A percentile compares a stretch with the other conserved stretches of the same genome.
Conservation (phyloP, 2,113 vertebrate species). For the Leiothrix lutea region DNA sequence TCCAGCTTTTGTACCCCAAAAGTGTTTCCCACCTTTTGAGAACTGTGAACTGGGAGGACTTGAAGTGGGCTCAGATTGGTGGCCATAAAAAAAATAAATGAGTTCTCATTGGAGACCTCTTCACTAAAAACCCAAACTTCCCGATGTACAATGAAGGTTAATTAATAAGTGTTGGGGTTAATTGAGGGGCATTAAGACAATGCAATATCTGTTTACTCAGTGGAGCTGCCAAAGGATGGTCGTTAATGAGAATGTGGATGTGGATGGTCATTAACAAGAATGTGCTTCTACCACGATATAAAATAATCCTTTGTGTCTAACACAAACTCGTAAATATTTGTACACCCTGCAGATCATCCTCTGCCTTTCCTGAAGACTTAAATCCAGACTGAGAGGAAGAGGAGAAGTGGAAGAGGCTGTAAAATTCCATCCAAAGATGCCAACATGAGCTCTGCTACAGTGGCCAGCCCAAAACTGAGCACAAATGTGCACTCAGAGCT, state of each 20-base stretch:
- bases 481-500: neutral
- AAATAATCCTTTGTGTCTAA: neutral
- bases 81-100: neutral
- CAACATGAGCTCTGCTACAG: neutral
- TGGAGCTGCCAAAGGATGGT: neutral
- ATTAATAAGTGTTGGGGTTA: neutral
- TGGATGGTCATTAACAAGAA: neutral
- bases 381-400: neutral
- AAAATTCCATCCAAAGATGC: neutral
- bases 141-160: neutral
- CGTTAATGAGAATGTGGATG: neutral
- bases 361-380: neutral
- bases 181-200: neutral
- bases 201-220: neutral
- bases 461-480: neutral
- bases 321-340: neutral
- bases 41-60: neutral
- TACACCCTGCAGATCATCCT: neutral
- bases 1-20: neutral
- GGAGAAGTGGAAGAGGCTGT: neutral
- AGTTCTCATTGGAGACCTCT: neutral
- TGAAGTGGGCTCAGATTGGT: neutral
- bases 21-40: neutral
- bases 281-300: neutral
- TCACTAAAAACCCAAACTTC: neutral